These are phyloP conservation scores for Porites cylindrica DNA, from an alignment of 92 coral and sea anemone genomes.

Conservation along the genomic window DNA sequence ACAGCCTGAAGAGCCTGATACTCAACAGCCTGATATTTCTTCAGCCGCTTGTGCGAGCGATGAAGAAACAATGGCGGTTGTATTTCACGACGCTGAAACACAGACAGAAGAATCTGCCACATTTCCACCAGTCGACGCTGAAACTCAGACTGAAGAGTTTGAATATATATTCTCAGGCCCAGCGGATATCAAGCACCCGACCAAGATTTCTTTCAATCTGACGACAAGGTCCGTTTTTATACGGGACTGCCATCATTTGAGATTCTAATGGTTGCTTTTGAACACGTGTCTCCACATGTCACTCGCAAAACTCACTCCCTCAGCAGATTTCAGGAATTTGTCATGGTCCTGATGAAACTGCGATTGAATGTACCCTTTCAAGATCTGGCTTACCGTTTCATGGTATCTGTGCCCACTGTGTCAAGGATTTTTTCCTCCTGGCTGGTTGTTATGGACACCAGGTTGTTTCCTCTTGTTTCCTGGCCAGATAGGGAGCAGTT, in stretches of 20 bases:
- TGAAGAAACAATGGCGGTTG: background rate
- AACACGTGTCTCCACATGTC: conserved; percentile 48
- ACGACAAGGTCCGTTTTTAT: conserved; percentile 41
- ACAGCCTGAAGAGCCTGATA: conserved; percentile 25
- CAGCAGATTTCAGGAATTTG: conserved; percentile 48
- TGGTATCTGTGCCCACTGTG: conserved; percentile 31
- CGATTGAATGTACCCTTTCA: conserved; percentile 51
- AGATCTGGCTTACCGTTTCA: conserved; percentile 56
- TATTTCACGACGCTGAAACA: conserved; percentile 17
- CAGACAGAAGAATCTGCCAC: conserved; percentile 44
- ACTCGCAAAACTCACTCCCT: conserved; percentile 38
- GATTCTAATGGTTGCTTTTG: conserved; percentile 46
- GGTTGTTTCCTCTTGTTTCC: conserved; percentile 42
- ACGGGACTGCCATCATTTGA: conserved; percentile 45
- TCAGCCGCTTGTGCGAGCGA: conserved; percentile 1
- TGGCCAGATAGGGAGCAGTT: conserved; percentile 76
- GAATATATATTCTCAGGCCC: conserved; percentile 42
- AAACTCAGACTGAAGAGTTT: conserved; percentile 59
- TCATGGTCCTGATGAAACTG: conserved; percentile 51
- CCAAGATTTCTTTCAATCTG: conserved; percentile 28
- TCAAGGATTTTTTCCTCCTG: conserved; percentile 51
- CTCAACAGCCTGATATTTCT: too few relatives aligned
- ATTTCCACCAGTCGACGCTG: conserved; percentile 42
- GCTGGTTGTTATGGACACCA: conserved; percentile 53
- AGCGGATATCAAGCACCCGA: conserved; percentile 39